Evolutionary conservation across 2,113 vertebrate species (phyloP).

Genomic region (Oplegnathus fasciatus): DNA sequence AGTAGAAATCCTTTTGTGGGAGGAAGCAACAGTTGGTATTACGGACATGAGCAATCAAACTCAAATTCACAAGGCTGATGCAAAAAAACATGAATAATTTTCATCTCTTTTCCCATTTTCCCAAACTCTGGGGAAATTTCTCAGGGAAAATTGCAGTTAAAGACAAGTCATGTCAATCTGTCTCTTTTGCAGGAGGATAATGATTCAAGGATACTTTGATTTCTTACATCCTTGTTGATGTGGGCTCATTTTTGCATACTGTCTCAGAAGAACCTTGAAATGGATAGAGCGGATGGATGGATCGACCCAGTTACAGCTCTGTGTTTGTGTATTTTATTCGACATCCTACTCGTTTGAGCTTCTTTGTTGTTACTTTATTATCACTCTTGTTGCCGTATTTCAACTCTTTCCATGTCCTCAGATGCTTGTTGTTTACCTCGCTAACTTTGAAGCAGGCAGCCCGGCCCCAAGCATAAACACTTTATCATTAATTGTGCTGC

Average conservation of each 20-base stretch:
- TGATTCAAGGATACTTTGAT: not conserved
- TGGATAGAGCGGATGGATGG: too few species aligned
- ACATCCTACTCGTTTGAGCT: not conserved
- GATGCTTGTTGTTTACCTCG: not conserved
- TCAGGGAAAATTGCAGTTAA: not conserved
- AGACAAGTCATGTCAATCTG: not conserved
- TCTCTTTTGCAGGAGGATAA: not conserved
- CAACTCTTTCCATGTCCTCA: not conserved
- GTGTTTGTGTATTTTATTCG: not conserved
- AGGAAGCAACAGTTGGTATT: not conserved
- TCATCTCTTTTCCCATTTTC: not conserved
- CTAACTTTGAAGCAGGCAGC: not conserved
- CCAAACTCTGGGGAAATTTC: not conserved
- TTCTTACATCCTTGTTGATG: not conserved
- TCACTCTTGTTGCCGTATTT: not conserved
- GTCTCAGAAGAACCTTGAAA: not conserved
- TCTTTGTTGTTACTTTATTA: not conserved
- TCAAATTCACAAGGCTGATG: not conserved
- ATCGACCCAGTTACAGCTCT: not conserved
- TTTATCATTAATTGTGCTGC: conserved; percentile 18
- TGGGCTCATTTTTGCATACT: not conserved
- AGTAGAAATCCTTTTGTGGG: not conserved
- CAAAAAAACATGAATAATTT: not conserved
- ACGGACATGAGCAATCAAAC: not conserved
- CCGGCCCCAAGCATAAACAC: not conserved